Evolutionary conservation across 2,797 vertebrate genomes (phyloP), one percentile per base, ranked within the genome.

Genomic region (Meriones psammophilus): DNA sequence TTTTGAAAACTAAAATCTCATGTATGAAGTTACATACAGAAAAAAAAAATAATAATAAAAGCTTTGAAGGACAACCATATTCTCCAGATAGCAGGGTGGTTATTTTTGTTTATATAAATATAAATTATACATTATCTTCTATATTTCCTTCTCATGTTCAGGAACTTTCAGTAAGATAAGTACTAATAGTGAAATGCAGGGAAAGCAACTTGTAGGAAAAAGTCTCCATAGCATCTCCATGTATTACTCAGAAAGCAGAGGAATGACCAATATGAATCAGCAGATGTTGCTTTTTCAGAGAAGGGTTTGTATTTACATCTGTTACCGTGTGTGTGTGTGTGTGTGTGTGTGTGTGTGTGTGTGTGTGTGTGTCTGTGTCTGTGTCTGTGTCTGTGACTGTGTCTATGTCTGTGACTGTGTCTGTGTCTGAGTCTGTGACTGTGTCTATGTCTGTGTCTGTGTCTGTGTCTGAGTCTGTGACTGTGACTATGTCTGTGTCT

Each of bases 161-260:
- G 33, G 80, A 88, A 77, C 68, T 80, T 94, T 85, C 71, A 76
- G 60, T 36, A 58, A 22, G 24, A 69, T 76, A 92, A 69, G 62
- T 15, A 83, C 28, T 60, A 93, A 78, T 68, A 66, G 64, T 88
- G 54, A 92, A 80, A 60, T 71, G 3, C 26, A n/a, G 30, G 68
- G 64, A 26, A 17, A n/a, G 14, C 33, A 76, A 71, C 30, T 92
- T 17, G 30, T 33, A n/a, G 79, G 74, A 64, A 39, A 78, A 85
- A 95, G 54, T 5, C 17, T 94, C 17, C 15, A 4, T 42, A 10
- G 8, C 24, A 22, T 28, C 90, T 22, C 5, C 18, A 64, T 86
- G 2, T 30, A 71, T 36, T 91, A 58, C 73, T 94, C 17, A 36
- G 39, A 50, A 91, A 92, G 76, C 50, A 56, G 15, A 62, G 46